phyloP scores from a whole-genome alignment of 2,888 invertebrate species.

The Scaptomyza tumidula region DNA sequence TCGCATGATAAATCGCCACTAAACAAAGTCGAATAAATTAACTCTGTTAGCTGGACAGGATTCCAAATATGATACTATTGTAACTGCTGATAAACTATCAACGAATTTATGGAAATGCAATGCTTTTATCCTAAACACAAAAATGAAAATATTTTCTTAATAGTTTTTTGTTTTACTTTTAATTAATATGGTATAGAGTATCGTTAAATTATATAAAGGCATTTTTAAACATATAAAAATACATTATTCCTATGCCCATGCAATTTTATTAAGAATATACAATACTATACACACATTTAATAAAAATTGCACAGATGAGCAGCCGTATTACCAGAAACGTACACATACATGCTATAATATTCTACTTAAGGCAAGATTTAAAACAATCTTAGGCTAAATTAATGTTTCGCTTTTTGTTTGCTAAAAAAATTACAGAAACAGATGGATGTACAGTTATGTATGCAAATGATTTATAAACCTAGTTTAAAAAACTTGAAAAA shows the following conservation, averaged over 20 bases:
- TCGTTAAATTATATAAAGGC: constrained; percentile 48
- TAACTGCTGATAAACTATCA: not conserved
- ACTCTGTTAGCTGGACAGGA: not conserved
- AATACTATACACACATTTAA: constrained; percentile 59
- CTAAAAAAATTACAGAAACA: constrained; percentile 51
- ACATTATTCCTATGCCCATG: constrained; percentile 57
- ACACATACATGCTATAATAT: constrained; percentile 44
- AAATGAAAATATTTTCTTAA: constrained; percentile 7
- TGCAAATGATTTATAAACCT: constrained; percentile 20
- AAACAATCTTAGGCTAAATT: constrained; percentile 78
- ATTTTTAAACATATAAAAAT: constrained; percentile 54
- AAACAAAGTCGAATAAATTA: constrained; percentile 23
- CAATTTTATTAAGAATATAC: constrained; percentile 60
- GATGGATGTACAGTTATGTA: constrained; percentile 40
- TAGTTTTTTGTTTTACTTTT: constrained; percentile 43
- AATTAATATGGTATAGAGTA: constrained; percentile 41
- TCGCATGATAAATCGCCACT: constrained; percentile 84
- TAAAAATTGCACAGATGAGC: constrained; percentile 62
- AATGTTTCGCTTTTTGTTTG: constrained; percentile 44
- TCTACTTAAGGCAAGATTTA: constrained; percentile 82
- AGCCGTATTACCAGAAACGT: constrained; percentile 59
- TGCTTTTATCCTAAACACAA: too few relatives aligned
- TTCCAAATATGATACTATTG: not conserved
- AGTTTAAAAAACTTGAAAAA: constrained; percentile 19
- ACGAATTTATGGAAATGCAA: too few relatives aligned